phyloP scores from a whole-genome alignment of 1,140 invertebrate genomes.

The Solenopsis fugax region DNA sequence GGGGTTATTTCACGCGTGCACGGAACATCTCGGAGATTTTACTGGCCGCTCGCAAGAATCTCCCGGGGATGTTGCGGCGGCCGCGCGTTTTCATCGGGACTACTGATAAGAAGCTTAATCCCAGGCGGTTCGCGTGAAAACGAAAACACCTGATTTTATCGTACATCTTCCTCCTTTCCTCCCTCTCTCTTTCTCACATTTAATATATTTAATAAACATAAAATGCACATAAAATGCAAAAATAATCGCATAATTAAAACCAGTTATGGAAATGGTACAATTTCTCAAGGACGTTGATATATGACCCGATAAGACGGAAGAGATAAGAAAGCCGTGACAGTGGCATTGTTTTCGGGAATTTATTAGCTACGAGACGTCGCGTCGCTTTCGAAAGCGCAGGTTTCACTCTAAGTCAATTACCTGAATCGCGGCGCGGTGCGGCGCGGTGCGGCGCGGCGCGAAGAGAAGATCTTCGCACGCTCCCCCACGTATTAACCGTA shows the following conservation, averaged over 20 bases:
- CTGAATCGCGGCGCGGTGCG: slow-evolving; percentile 58
- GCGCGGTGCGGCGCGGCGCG: neutral
- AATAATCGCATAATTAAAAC: neutral
- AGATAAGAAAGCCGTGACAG: slow-evolving; percentile 60
- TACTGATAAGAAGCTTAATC: slow-evolving; percentile 33
- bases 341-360: slow-evolving; percentile 73
- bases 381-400: slow-evolving; percentile 68
- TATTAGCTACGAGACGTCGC: slow-evolving; percentile 52
- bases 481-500: slow-evolving; percentile 43
- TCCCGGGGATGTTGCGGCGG: neutral
- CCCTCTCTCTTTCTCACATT: neutral
- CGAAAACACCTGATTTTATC: slow-evolving; percentile 21
- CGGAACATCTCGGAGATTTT: slow-evolving; percentile 4
- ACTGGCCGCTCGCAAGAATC: neutral
- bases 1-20: slow-evolving; percentile 12
- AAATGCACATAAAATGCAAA: neutral
- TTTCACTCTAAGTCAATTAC: slow-evolving; percentile 77
- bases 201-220: neutral
- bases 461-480: slow-evolving; percentile 67
- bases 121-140: slow-evolving; percentile 3
- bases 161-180: neutral
- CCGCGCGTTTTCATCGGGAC: slow-evolving; percentile 36
- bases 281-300: slow-evolving; percentile 53
- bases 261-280: slow-evolving; percentile 3
- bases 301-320: slow-evolving; percentile 4